Evolutionary conservation across 2,888 invertebrate genomes (phyloP).

Genomic region (Oscheius sp.): DNA sequence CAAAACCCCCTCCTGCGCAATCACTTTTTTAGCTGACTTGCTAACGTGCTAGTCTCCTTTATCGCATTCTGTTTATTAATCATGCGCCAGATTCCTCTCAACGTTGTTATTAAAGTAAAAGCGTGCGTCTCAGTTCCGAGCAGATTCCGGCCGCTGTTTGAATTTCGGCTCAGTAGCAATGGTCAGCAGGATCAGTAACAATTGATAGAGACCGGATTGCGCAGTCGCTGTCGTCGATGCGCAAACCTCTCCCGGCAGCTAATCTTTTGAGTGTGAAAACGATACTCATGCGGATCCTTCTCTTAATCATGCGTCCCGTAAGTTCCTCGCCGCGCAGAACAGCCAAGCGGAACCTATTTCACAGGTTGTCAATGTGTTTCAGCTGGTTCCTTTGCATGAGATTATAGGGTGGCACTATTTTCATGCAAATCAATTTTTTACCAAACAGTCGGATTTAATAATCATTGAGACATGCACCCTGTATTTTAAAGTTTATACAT

Average conservation of each 20-base stretch:
- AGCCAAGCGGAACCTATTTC: constrained; percentile 14
- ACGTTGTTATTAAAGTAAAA: not conserved
- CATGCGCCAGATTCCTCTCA: constrained; percentile 1
- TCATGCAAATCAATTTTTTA: constrained; percentile 4
- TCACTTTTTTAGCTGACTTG: not conserved
- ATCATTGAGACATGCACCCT: not conserved
- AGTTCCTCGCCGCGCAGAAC: not conserved
- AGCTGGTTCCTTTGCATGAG: constrained; percentile 11
- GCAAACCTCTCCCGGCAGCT: constrained; percentile 21
- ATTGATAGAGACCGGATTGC: constrained; percentile 29
- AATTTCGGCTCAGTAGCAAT: constrained; percentile 26
- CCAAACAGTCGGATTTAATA: not conserved
- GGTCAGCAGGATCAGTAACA: constrained; percentile 32
- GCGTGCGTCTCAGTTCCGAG: constrained; percentile 5
- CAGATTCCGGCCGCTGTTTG: constrained; percentile 25
- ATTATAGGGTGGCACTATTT: constrained; percentile 14
- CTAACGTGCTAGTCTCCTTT: not conserved
- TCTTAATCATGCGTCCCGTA: too few relatives aligned
- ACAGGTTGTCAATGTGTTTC: not conserved
- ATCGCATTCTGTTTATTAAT: not conserved
- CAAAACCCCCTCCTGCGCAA: not conserved
- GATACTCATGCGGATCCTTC: not conserved
- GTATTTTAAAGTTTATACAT: not conserved
- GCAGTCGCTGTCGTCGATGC: constrained; percentile 16
- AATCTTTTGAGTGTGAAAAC: constrained; percentile 24